Percentiles rank a stretch among this genome's conserved stretches.
Conservation (phyloP, 1,140 invertebrate genomes). For the Drosophila tropicalis region DNA sequence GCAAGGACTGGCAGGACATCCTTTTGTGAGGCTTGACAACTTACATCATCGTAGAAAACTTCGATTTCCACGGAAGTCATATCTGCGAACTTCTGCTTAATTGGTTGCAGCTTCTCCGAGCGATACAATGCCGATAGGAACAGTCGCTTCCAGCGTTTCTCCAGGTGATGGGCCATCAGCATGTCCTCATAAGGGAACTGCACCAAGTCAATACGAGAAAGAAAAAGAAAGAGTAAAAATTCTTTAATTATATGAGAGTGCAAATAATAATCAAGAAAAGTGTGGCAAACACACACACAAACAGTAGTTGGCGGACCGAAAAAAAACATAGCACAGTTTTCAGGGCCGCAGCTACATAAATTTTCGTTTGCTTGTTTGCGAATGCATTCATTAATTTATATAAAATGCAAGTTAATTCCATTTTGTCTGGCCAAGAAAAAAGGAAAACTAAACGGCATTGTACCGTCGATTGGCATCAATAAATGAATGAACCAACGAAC, state of each 20-base stretch:
- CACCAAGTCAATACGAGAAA: neutral
- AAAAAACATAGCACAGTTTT: conserved; percentile 59
- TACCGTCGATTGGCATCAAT: conserved; percentile 76
- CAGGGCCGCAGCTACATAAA: conserved; percentile 66
- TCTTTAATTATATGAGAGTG: conserved; percentile 76
- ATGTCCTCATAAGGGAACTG: conserved; percentile 82
- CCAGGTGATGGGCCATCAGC: conserved; percentile 85
- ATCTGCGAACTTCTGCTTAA: conserved; percentile 91
- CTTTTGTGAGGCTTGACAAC: conserved; percentile 37
- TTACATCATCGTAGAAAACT: conserved; percentile 87
- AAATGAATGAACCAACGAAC: conserved; percentile 63
- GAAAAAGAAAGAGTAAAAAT: conserved; percentile 69
- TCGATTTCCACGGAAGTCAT: conserved; percentile 89
- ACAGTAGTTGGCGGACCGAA: conserved; percentile 18
- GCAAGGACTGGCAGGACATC: conserved; percentile 17
- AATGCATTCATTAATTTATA: conserved; percentile 81
- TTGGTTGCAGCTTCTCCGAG: conserved; percentile 87
- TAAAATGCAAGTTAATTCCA: conserved; percentile 83
- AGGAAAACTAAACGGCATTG: conserved; percentile 57
- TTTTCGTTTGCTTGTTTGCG: conserved; percentile 65
- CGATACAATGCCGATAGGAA: conserved; percentile 88
- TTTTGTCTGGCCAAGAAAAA: conserved; percentile 64
- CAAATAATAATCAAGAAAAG: conserved; percentile 81
- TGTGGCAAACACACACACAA: conserved; percentile 42
- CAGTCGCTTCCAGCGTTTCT: conserved; percentile 88